Conservation (phyloP, 2,888 invertebrate species). For the Protonemura montana region DNA sequence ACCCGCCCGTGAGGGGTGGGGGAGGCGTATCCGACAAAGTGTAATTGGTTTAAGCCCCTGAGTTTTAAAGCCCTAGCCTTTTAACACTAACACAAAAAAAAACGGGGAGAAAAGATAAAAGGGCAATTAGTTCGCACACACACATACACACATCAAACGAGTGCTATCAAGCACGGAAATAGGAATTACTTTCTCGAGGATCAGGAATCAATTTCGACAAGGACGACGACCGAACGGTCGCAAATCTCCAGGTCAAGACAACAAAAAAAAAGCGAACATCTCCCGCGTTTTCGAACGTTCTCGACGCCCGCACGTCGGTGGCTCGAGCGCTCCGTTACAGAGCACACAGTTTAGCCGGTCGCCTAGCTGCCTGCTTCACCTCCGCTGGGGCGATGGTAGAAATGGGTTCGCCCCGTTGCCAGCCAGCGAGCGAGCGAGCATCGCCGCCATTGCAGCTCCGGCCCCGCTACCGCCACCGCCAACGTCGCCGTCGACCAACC, state of each 20-base stretch:
- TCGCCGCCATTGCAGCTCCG: background rate
- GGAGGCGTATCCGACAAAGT: background rate
- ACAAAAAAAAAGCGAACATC: background rate
- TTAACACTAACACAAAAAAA: background rate
- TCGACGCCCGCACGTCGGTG: background rate
- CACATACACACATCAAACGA: background rate
- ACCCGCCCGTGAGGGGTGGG: background rate
- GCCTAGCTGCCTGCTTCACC: conserved; percentile 16
- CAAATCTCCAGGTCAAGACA: background rate
- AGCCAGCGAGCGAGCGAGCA: background rate
- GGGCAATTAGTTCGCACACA: background rate
- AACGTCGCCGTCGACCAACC: conserved; percentile 7
- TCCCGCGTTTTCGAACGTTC: too few relatives aligned
- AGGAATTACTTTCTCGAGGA: background rate
- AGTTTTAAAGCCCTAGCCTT: background rate
- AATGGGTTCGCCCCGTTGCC: conserved; percentile 1
- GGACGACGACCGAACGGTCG: background rate
- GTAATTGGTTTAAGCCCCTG: background rate
- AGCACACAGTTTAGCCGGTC: background rate
- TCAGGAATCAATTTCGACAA: background rate
- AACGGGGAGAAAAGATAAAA: background rate
- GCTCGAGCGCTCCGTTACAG: background rate
- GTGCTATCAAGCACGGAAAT: background rate
- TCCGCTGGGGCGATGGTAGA: background rate
- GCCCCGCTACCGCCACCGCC: background rate